Base-by-base conservation (phyloP, 1,140 invertebrate species). In the Bombyx mandarina region DNA sequence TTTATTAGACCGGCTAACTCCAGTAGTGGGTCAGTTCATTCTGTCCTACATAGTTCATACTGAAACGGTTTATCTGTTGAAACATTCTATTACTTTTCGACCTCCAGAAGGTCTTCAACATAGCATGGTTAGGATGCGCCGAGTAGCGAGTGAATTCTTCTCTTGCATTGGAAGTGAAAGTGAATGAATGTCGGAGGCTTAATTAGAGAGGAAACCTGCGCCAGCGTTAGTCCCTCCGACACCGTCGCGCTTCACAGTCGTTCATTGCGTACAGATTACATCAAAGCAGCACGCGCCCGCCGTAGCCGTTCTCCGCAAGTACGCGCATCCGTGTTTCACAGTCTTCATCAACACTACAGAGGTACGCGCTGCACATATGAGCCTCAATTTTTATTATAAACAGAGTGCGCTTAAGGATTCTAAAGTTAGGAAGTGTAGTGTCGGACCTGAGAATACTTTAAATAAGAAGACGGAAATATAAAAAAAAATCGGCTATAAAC, bases 161-260 rank as follows among this genome's bases (percentile, higher is more conserved):
- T 80, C 75, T 77, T 67, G 63, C 78, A 79, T 81, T 85, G 76
- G 82, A 86, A 87, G 84, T 87, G 84, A 87, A 87, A 87, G 84
- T 87, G 79, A 87, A 84, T 85, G 84, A 85, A 81, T 79, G 79
- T 73, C 76, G 71, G 76, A 82, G 79, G 77, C 78, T 87, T 87
- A 86, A 85, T 87, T 87, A 85, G 84, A 87, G 84, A 84, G 75
- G 77, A 84, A 75, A 67, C 67, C 70, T 67, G 72, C 72, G 80
- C 63, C 70, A 69, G 80, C 77, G 77, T 62, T 77, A 87, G 83
- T 87, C 79, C 73, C 75, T 75, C 75, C 69, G 73, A 75, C 67
- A 63, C 62, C 73, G 74, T 57, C 82, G 78, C 81, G 79, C 68
- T 58, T 61, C 62, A 71, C 75, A 66, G 71, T 65, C 80, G 75